Conservation (phyloP, 1,140 invertebrate genomes). For the Phymorhynchus buccinoides region DNA sequence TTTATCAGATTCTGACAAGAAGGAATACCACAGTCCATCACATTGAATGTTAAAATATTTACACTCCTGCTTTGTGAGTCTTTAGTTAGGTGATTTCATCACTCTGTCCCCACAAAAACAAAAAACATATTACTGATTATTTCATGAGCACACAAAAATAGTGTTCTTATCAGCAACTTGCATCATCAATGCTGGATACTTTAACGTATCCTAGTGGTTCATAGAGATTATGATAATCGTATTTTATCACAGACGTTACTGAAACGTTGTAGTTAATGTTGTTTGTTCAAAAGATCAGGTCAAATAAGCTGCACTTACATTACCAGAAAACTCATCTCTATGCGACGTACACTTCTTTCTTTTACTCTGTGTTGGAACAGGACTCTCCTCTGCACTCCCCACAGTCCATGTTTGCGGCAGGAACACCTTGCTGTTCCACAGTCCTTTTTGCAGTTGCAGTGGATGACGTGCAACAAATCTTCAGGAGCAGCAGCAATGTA, state of each 20-base stretch:
- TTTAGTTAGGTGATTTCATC: too few relatives aligned
- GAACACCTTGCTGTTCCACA: conserved; percentile 35
- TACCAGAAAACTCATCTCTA: not conserved
- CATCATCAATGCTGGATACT: not conserved
- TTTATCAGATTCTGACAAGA: too few relatives aligned
- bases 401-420: conserved; percentile 46
- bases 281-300: not conserved
- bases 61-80: too few relatives aligned
- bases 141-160: not conserved
- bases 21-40: too few relatives aligned
- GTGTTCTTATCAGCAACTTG: not conserved
- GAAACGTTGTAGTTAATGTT: not conserved
- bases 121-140: not conserved
- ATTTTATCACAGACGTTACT: not conserved
- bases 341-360: not conserved
- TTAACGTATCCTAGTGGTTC: not conserved
- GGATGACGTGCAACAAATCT: conserved; percentile 25
- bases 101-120: not conserved
- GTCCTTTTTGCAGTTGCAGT: conserved; percentile 37
- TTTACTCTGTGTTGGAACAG: conserved; percentile 33
- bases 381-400: conserved; percentile 38
- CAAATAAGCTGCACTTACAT: not conserved
- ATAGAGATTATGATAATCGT: not conserved
- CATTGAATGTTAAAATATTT: too few relatives aligned
- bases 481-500: conserved; percentile 39